phyloP scores from a whole-genome alignment of 2,888 invertebrate species.

The Netelia melanura region DNA sequence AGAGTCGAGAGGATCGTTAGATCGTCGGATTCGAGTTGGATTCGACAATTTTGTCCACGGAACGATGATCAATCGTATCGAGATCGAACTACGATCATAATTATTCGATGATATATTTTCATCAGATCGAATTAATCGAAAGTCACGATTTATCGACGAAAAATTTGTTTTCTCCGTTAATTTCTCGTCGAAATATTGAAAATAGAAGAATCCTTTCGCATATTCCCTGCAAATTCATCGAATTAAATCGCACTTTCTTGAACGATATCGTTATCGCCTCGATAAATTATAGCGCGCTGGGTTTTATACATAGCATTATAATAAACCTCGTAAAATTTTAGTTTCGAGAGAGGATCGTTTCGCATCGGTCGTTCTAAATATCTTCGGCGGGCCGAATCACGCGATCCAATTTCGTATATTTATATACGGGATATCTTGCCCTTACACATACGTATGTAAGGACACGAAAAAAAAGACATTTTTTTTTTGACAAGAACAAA shows the following conservation, averaged over 20 bases:
- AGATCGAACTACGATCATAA: slow-evolving; percentile 27
- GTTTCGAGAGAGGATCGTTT: background rate
- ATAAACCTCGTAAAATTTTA: slow-evolving; percentile 33
- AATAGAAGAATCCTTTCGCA: background rate
- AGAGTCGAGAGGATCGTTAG: slow-evolving; percentile 42
- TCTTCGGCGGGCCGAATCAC: slow-evolving; percentile 34
- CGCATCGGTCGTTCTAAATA: slow-evolving; percentile 40
- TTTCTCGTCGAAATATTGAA: too few relatives aligned
- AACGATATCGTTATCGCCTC: slow-evolving; percentile 32
- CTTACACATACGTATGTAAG: background rate
- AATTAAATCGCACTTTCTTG: background rate
- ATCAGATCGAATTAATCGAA: slow-evolving; percentile 1
- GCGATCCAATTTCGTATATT: slow-evolving; percentile 28
- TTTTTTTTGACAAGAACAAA: slow-evolving; percentile 11
- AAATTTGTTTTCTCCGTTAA: background rate
- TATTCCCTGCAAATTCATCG: background rate
- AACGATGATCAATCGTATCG: slow-evolving; percentile 1
- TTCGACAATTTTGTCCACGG: background rate
- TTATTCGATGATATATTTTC: slow-evolving; percentile 13
- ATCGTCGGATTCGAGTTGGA: background rate
- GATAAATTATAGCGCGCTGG: slow-evolving; percentile 22
- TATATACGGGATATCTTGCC: background rate
- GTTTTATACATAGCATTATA: background rate
- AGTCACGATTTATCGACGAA: background rate
- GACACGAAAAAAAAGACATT: slow-evolving; percentile 8